phyloP scores from a whole-genome alignment of 2,888 invertebrate species.

The Coecobrya sp. region DNA sequence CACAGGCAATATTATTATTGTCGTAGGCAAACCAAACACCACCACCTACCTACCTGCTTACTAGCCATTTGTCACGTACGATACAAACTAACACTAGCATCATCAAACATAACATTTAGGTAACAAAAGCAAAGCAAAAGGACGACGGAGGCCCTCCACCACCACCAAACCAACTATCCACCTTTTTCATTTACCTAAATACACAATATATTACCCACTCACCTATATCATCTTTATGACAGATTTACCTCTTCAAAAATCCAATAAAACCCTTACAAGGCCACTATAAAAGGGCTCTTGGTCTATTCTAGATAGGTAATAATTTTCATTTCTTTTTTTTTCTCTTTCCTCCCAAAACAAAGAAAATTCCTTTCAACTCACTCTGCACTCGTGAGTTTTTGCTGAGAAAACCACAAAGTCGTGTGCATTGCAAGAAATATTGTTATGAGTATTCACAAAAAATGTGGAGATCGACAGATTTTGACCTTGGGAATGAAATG shows the following conservation, averaged over 20 bases:
- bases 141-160: neutral
- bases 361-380: neutral
- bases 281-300: neutral
- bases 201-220: too few relatives aligned
- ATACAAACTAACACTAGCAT: neutral
- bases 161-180: neutral
- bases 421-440: neutral
- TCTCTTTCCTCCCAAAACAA: neutral
- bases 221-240: neutral
- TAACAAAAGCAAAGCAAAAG: neutral
- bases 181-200: slow-evolving; percentile 44
- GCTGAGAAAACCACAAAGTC: neutral
- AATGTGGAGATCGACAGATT: neutral
- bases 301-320: neutral
- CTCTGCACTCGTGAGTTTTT: neutral
- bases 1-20: neutral
- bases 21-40: neutral
- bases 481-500: slow-evolving; percentile 40
- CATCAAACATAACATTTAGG: neutral
- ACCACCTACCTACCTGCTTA: neutral
- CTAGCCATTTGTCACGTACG: slow-evolving; percentile 46
- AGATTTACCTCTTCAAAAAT: neutral
- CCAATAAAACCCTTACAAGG: slow-evolving; percentile 30
- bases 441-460: neutral
- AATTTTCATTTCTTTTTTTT: neutral